Percentiles rank a stretch among this genome's conserved stretches.
These are phyloP conservation scores for Maniola jurtina DNA, from an alignment of 1,140 invertebrate species.

Conservation along the genomic window DNA sequence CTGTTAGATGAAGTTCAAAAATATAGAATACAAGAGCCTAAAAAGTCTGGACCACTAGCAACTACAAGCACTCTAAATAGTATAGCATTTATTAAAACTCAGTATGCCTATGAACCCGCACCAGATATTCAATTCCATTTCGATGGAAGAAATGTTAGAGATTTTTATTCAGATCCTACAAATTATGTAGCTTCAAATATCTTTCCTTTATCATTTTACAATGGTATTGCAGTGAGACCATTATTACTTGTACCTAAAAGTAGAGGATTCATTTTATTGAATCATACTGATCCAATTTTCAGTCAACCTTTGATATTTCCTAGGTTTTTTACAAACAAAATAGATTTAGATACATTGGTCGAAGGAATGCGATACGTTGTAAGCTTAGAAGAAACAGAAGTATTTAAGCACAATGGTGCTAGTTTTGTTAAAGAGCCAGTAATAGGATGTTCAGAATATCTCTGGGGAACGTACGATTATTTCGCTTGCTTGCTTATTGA, in stretches of 20 bases:
- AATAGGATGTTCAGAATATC: constrained; percentile 81
- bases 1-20: constrained; percentile 74
- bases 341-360: constrained; percentile 79
- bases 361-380: constrained; percentile 68
- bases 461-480: constrained; percentile 84
- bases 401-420: constrained; percentile 24
- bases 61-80: constrained; percentile 71
- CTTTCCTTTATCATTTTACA: constrained; percentile 75
- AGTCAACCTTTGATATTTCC: constrained; percentile 89
- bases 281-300: constrained; percentile 82
- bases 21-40: constrained; percentile 59
- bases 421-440: constrained; percentile 80
- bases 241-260: constrained; percentile 86
- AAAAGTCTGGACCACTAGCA: constrained; percentile 67
- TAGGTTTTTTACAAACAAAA: constrained; percentile 84
- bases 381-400: constrained; percentile 63
- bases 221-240: constrained; percentile 71
- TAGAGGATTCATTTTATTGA: constrained; percentile 83
- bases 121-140: constrained; percentile 84
- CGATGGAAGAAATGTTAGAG: constrained; percentile 75
- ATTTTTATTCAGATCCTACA: constrained; percentile 74
- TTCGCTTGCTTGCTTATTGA: constrained; percentile 82
- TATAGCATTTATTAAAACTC: constrained; percentile 79
- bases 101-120: constrained; percentile 61
- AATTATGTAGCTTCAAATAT: constrained; percentile 71